Base-by-base conservation (phyloP, 2,113 vertebrate genomes). In the Odocoileus hemionus region DNA sequence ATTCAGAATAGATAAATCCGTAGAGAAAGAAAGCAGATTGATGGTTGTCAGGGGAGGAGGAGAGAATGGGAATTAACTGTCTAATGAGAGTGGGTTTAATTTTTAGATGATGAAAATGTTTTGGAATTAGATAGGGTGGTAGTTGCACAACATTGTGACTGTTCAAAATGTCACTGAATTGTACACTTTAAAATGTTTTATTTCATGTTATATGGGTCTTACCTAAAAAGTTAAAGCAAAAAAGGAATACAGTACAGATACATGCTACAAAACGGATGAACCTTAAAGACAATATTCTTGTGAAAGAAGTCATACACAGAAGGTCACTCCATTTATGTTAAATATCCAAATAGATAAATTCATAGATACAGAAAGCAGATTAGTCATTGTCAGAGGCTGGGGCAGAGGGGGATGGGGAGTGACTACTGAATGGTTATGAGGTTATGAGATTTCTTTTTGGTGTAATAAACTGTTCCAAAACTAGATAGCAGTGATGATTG, bases 151-250 rank as follows among this genome's bases (percentile, higher is more conserved):
- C 47, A 91, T 17, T 19, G 39, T 47, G 26, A 95, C 55, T 61
- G 13, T 80, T 26, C 50, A 57, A 45, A 82, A 43, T 39, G 47
- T 8, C 47, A 15, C 7, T 26, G 85, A 83, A 36, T 33, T 84
- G 61, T 78, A 54, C 7, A 43, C 50, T 61, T 96, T 19, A 84
- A 89, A 86, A 89, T 92, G 94, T 76, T 86, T 52, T 15, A 45
- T 47, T 96, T 92, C 82, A 78, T 86, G 52, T 91, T 91, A 39
- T 15, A 61, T 67, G 50, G 87, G n/a, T 61, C 91, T 96, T 84
- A 87, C 52, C 6, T 79, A 55, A 89, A 93, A 84, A 54, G n/a
- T 55, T 88, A n/a, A 43, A 84, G 54, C 15, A 47, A 60, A 50
- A 61, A 83, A 88, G 12, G 15, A 91, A 76, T 45, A n/a, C 67